A percentile compares a stretch with the other conserved stretches of the same genome.
phyloP scores from a whole-genome alignment of 2,113 vertebrate species.

The Phalacrocorax brasilianus region DNA sequence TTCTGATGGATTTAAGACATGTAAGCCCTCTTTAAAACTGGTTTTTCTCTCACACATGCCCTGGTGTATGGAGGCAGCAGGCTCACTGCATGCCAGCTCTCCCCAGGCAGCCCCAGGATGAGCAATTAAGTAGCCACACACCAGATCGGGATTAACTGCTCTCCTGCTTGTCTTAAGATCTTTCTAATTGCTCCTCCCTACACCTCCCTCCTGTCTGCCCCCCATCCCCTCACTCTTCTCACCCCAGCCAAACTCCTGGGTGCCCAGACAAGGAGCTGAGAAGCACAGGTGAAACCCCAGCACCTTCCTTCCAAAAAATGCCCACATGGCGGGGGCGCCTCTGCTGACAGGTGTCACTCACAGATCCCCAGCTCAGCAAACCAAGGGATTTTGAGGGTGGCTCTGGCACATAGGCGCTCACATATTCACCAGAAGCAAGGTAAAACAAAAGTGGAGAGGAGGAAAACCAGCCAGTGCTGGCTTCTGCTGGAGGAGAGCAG shows the following conservation, averaged over 20 bases:
- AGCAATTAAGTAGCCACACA: background rate
- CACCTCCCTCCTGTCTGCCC: background rate
- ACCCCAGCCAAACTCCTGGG: rapidly evolving
- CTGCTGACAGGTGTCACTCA: conserved; percentile 3
- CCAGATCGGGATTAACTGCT: background rate
- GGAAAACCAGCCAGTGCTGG: background rate
- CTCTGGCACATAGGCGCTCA: background rate
- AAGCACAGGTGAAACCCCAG: background rate
- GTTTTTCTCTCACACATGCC: background rate
- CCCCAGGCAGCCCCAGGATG: background rate
- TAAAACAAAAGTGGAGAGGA: background rate
- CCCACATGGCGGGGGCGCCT: rapidly evolving
- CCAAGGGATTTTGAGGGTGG: background rate
- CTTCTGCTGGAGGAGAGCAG: background rate
- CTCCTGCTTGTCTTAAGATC: background rate
- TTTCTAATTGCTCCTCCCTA: background rate
- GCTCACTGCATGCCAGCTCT: background rate
- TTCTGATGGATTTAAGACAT: background rate
- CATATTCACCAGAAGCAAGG: background rate
- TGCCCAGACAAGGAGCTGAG: rapidly evolving
- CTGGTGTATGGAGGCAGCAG: background rate
- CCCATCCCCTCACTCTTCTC: background rate
- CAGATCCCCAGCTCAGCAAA: background rate
- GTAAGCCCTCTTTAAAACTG: background rate
- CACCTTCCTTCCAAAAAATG: background rate